phyloP scores from a whole-genome alignment of 2,888 invertebrate species.

The Mythimna impura region DNA sequence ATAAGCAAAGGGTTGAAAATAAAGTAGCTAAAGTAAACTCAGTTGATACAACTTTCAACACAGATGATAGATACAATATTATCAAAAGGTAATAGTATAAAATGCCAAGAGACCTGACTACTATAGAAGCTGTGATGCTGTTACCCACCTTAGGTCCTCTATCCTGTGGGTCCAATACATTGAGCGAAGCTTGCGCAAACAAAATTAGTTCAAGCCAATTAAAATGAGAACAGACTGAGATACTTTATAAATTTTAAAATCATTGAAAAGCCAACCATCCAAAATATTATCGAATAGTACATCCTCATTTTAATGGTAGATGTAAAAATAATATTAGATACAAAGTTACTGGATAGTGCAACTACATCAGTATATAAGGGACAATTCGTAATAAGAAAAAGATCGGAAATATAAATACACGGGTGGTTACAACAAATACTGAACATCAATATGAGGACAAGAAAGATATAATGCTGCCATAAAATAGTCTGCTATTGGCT shows the following conservation, averaged over 20 bases:
- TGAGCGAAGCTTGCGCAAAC: conserved; percentile 90
- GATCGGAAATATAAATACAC: conserved; percentile 8
- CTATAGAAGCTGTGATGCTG: conserved; percentile 73
- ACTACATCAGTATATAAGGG: conserved; percentile 38
- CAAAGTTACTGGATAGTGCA: conserved; percentile 58
- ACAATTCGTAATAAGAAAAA: conserved; percentile 4
- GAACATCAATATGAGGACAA: conserved; percentile 7
- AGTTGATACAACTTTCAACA: conserved; percentile 5
- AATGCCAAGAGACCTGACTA: conserved; percentile 50
- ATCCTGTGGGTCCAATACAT: conserved; percentile 87
- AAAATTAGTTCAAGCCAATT: conserved; percentile 89
- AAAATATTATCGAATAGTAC: conserved; percentile 1
- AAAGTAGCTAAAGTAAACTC: background rate
- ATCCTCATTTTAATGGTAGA: conserved; percentile 67
- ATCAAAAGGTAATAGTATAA: conserved; percentile 6
- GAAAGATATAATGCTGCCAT: conserved; percentile 15
- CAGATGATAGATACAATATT: conserved; percentile 2
- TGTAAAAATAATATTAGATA: conserved; percentile 51
- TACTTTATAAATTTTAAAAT: conserved; percentile 17
- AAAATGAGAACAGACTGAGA: conserved; percentile 81
- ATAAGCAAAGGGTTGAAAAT: conserved; percentile 19
- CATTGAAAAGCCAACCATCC: background rate
- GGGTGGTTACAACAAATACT: conserved; percentile 11
- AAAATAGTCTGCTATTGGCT: conserved; percentile 64
- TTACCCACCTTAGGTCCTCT: conserved; percentile 84